These are phyloP conservation scores for Leptatherina wallacei DNA, from an alignment of 2,797 vertebrate genomes.

Conservation along the genomic window DNA sequence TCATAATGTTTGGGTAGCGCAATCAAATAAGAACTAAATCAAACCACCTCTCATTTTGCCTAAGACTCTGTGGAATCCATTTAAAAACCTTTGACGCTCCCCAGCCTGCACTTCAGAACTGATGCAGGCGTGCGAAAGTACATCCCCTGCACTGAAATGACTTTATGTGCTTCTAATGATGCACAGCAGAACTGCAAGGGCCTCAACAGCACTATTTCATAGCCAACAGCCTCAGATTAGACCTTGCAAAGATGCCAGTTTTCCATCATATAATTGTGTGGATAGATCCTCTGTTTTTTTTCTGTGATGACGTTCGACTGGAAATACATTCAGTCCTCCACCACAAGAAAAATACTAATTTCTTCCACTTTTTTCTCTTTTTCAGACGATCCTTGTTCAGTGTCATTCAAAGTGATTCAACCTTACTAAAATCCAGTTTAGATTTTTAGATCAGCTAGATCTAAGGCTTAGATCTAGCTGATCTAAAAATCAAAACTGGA, in stretches of 20 bases:
- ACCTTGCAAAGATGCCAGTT: conserved; percentile 24
- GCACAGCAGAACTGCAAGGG: conserved; percentile 15
- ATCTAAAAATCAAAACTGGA: background rate
- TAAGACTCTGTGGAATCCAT: conserved; percentile 19
- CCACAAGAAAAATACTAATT: conserved; percentile 16
- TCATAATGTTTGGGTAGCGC: conserved; percentile 19
- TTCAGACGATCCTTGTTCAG: background rate
- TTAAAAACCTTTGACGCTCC: conserved; percentile 23
- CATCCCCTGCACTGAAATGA: conserved; percentile 25
- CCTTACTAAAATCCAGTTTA: background rate
- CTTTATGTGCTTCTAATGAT: conserved; percentile 13
- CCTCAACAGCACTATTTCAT: conserved; percentile 28
- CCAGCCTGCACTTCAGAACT: conserved; percentile 11
- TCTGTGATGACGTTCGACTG: background rate
- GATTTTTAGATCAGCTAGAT: no score
- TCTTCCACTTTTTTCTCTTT: conserved; percentile 3
- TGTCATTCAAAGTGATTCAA: conserved; percentile 10
- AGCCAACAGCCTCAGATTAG: conserved; percentile 11
- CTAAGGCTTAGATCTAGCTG: conserved; percentile 1
- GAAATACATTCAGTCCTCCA: conserved; percentile 19
- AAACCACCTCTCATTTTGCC: conserved; percentile 48
- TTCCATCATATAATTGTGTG: background rate
- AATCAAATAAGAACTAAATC: conserved; percentile 40
- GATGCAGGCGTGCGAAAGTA: conserved; percentile 26
- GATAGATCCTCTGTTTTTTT: conserved; percentile 10